Evolutionary conservation across 2,888 invertebrate genomes (phyloP).

Genomic region (Hemicrepidius hirtus): DNA sequence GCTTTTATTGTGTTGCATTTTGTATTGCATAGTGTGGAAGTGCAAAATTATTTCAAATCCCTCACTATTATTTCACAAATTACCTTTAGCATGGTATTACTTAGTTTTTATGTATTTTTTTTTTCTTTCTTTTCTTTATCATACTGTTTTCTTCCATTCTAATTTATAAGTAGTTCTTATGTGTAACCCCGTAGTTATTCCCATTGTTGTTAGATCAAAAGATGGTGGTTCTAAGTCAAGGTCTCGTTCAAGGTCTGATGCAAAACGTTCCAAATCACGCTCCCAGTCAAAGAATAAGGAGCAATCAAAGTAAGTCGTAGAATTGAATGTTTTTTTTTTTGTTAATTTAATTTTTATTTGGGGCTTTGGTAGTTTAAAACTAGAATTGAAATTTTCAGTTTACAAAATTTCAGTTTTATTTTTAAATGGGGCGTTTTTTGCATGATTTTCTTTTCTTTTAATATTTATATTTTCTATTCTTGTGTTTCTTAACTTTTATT

Average conservation of each 20-base stretch:
- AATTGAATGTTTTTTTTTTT: constrained; percentile 6
- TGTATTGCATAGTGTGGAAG: constrained; percentile 18
- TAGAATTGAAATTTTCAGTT: not conserved
- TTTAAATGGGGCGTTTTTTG: no score
- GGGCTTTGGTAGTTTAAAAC: not conserved
- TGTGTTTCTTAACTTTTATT: no score
- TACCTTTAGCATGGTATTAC: not conserved
- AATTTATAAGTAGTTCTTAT: constrained; percentile 15
- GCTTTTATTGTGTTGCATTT: constrained; percentile 40
- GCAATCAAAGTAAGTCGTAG: constrained; percentile 72
- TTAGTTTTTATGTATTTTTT: not conserved
- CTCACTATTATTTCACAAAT: constrained; percentile 1
- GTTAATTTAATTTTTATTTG: not conserved
- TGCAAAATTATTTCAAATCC: constrained; percentile 15
- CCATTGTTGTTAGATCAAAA: constrained; percentile 74
- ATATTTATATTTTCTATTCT: no score
- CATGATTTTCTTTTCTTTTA: no score
- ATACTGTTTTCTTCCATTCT: constrained; percentile 2
- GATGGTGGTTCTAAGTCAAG: constrained; percentile 79
- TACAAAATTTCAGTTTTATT: no score
- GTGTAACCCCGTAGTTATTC: constrained; percentile 25
- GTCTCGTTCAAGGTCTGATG: constrained; percentile 77
- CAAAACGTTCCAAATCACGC: constrained; percentile 75
- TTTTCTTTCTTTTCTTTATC: constrained; percentile 7
- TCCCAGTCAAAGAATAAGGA: constrained; percentile 75